Conservation (phyloP, 2,888 invertebrate genomes). For the Sceliomorpha sp. region DNA sequence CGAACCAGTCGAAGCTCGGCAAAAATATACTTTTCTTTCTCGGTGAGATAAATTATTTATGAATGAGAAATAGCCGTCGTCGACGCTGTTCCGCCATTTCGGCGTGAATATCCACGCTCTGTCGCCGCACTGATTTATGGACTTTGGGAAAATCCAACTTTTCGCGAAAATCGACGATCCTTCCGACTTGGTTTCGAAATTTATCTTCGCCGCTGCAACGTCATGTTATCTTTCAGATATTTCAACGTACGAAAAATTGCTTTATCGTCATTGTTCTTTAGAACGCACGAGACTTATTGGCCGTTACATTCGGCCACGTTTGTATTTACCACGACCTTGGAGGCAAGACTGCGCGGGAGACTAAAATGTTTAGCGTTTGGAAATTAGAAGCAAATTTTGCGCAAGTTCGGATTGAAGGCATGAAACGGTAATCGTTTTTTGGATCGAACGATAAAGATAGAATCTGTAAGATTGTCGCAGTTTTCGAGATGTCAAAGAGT, state of each 20-base stretch:
- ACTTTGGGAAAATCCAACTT: conserved; percentile 53
- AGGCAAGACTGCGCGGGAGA: too few species aligned
- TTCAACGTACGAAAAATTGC: conserved; percentile 42
- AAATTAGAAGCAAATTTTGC: too few species aligned
- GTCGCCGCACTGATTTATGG: conserved; percentile 49
- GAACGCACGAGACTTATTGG: conserved; percentile 36
- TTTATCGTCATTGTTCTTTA: conserved; percentile 40
- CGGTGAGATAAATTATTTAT: conserved; percentile 48
- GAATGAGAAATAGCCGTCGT: conserved; percentile 49
- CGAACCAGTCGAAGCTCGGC: neutral
- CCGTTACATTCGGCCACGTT: conserved; percentile 27
- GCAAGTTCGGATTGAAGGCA: too few species aligned
- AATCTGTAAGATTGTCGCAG: too few species aligned
- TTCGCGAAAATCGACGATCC: conserved; percentile 48
- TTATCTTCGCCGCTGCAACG: conserved; percentile 44
- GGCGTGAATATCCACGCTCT: conserved; percentile 43
- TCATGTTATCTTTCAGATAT: conserved; percentile 37
- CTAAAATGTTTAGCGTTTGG: too few species aligned
- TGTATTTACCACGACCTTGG: too few species aligned
- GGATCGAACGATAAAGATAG: too few species aligned
- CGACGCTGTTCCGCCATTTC: conserved; percentile 44
- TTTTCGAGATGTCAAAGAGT: neutral
- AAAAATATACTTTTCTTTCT: conserved; percentile 15
- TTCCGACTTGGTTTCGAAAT: conserved; percentile 50
- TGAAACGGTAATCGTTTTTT: too few species aligned